These are phyloP conservation scores for Hemicordylus capensis DNA, from an alignment of 2,113 vertebrate genomes.

Conservation along the genomic window DNA sequence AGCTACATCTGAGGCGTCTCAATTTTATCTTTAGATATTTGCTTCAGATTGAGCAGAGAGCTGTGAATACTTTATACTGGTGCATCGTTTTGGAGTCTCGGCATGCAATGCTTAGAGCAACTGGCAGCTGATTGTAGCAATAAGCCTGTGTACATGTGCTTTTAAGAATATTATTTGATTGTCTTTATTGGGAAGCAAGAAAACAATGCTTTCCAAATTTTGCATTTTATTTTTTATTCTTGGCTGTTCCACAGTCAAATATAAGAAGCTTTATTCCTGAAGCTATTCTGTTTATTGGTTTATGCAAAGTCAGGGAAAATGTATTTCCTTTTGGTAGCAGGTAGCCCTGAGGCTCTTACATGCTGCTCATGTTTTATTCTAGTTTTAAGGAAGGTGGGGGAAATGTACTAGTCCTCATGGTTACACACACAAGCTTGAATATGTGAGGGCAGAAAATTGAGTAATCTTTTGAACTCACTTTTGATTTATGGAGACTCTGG, in stretches of 20 bases:
- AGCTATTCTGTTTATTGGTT: slow-evolving; percentile 22
- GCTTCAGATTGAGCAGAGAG: background rate
- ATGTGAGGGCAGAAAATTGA: too few relatives aligned
- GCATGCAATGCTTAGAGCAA: slow-evolving; percentile 45
- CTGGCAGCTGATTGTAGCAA: slow-evolving; percentile 28
- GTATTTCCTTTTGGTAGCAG: too few relatives aligned
- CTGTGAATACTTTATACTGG: slow-evolving; percentile 39
- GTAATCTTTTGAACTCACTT: too few relatives aligned
- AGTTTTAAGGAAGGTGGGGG: too few relatives aligned
- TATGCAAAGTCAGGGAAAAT: too few relatives aligned
- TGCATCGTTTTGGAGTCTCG: background rate
- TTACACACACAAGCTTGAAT: too few relatives aligned
- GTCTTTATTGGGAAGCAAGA: slow-evolving; percentile 43
- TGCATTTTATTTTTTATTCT: slow-evolving; percentile 40
- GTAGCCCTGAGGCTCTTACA: too few relatives aligned
- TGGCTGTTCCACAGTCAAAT: background rate
- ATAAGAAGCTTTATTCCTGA: background rate
- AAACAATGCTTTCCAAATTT: slow-evolving; percentile 51
- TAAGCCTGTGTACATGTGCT: slow-evolving; percentile 50
- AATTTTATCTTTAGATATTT: background rate
- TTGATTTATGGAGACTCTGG: too few relatives aligned
- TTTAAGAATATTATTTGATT: slow-evolving; percentile 30
- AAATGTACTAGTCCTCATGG: too few relatives aligned
- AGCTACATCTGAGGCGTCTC: background rate
- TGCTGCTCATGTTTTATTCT: too few relatives aligned